These are phyloP conservation scores for Hemithea aestivaria DNA, from an alignment of 2,888 invertebrate genomes.

Conservation along the genomic window DNA sequence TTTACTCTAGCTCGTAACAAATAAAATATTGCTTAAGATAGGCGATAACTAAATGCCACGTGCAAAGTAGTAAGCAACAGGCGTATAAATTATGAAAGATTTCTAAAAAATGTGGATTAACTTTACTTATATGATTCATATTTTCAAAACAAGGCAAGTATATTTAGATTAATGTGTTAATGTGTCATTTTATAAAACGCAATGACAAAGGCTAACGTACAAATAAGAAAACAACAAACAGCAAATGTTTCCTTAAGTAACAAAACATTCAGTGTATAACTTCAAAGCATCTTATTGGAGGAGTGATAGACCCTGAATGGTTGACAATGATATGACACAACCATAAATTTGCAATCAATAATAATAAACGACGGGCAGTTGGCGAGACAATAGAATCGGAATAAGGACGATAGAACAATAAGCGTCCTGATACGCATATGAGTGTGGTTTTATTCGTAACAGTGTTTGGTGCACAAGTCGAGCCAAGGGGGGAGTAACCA, in stretches of 20 bases:
- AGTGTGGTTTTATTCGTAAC: conserved; percentile 55
- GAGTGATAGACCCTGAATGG: conserved; percentile 45
- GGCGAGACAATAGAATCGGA: conserved; percentile 63
- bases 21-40: no score
- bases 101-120: conserved; percentile 16
- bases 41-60: no score
- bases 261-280: conserved; percentile 1
- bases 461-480: conserved; percentile 55
- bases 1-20: no score
- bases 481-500: conserved; percentile 57
- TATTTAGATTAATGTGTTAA: conserved; percentile 30
- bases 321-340: conserved; percentile 51
- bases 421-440: conserved; percentile 54
- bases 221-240: conserved; percentile 30
- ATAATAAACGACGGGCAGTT: conserved; percentile 50
- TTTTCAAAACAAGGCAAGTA: conserved; percentile 26
- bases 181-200: conserved; percentile 28
- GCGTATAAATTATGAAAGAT: no score
- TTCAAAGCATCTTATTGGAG: conserved; percentile 16
- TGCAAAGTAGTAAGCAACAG: no score
- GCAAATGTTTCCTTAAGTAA: conserved; percentile 36
- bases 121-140: conserved; percentile 23
- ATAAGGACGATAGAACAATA: conserved; percentile 70
- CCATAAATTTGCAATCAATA: conserved; percentile 68
- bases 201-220: conserved; percentile 19